These are phyloP conservation scores for Aptenodytes forsteri DNA, from an alignment of 2,113 vertebrate genomes.

Conservation along the genomic window DNA sequence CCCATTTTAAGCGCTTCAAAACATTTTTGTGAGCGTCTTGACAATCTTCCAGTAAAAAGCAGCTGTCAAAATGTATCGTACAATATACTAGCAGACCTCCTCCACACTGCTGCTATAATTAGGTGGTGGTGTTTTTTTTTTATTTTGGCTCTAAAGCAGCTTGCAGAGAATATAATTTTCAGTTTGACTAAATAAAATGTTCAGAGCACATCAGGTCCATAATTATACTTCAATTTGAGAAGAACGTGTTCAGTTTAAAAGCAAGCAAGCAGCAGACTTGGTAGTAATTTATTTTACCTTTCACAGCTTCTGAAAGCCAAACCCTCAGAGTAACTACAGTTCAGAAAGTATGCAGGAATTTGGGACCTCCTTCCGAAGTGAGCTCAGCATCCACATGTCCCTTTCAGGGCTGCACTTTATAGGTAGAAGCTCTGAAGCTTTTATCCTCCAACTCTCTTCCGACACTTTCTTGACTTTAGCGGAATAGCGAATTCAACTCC, in stretches of 20 bases:
- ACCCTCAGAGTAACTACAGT: background rate
- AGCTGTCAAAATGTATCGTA: conserved; percentile 71
- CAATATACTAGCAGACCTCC: conserved; percentile 66
- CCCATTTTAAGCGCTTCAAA: conserved; percentile 46
- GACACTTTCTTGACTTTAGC: background rate
- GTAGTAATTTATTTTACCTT: conserved; percentile 44
- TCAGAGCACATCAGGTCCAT: conserved; percentile 24
- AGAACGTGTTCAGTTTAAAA: conserved; percentile 49
- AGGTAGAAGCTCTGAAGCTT: background rate
- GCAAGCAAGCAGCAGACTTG: conserved; percentile 25
- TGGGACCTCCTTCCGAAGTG: background rate
- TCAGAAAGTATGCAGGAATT: background rate
- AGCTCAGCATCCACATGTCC: background rate
- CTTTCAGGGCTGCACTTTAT: background rate
- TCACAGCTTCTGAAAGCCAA: conserved; percentile 48
- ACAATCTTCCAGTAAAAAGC: conserved; percentile 68
- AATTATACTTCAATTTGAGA: conserved; percentile 62
- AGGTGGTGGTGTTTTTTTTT: conserved; percentile 22
- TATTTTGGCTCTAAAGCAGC: conserved; percentile 80
- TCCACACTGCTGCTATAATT: conserved; percentile 79
- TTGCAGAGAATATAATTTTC: conserved; percentile 78
- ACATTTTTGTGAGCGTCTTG: conserved; percentile 63
- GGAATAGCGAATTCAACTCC: background rate
- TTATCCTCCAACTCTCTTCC: background rate
- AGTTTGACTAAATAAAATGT: conserved; percentile 71